Conservation (phyloP, 2,888 invertebrate genomes). For the Plutella xylostella region DNA sequence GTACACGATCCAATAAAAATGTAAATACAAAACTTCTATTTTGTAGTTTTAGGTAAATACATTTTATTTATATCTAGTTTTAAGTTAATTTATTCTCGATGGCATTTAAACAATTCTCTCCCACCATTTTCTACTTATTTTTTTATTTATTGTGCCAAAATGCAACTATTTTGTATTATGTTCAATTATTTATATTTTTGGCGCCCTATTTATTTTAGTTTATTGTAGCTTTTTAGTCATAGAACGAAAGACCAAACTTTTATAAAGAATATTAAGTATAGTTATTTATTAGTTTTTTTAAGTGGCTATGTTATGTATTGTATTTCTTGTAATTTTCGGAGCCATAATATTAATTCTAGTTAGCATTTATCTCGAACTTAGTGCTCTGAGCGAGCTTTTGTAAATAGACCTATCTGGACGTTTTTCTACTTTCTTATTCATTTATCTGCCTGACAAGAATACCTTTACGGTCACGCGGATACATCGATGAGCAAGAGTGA, state of each 20-base stretch:
- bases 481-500: too few relatives aligned
- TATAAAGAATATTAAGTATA: conserved; percentile 13
- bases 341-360: conserved; percentile 8
- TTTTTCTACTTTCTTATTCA: too few relatives aligned
- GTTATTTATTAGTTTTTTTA: too few relatives aligned
- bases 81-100: conserved; percentile 17
- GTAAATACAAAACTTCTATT: not conserved
- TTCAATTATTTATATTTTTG: not conserved
- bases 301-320: conserved; percentile 33
- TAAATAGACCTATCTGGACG: conserved; percentile 16
- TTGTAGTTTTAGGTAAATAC: conserved; percentile 6
- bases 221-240: conserved; percentile 35
- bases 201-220: not conserved
- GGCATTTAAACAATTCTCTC: conserved; percentile 33
- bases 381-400: conserved; percentile 25
- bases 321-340: conserved; percentile 5
- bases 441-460: too few relatives aligned
- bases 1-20: conserved; percentile 1
- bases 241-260: conserved; percentile 45
- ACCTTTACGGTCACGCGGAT: too few relatives aligned
- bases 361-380: conserved; percentile 7
- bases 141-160: conserved; percentile 10
- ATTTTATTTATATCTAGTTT: conserved; percentile 4
- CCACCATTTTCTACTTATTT: conserved; percentile 35
- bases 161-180: not conserved